phyloP scores from a whole-genome alignment of 2,797 vertebrate species.

The Neostethus bicornis region DNA sequence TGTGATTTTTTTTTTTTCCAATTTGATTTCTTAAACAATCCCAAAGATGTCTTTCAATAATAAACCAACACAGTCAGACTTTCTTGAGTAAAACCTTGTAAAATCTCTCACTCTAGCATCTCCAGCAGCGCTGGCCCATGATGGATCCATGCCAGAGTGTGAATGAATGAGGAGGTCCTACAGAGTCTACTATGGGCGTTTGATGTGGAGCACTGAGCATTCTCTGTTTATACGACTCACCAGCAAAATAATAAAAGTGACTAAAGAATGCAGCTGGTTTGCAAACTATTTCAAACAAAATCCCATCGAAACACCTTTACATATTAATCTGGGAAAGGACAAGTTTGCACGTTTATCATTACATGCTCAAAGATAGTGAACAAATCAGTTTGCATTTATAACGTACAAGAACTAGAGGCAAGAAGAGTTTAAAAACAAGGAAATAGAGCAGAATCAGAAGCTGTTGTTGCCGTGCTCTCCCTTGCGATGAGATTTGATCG shows the following conservation, averaged over 20 bases:
- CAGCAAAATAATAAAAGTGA: constrained; percentile 45
- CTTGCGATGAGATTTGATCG: constrained; percentile 52
- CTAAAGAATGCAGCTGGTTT: background rate
- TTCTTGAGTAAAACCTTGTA: constrained; percentile 58
- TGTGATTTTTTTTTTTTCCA: constrained; percentile 33
- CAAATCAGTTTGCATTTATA: constrained; percentile 12
- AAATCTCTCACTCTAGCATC: constrained; percentile 38
- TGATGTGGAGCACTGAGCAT: constrained; percentile 77
- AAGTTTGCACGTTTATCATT: constrained; percentile 5
- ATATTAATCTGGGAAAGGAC: background rate
- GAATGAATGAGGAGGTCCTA: constrained; percentile 71
- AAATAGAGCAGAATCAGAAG: constrained; percentile 30
- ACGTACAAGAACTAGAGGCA: constrained; percentile 1
- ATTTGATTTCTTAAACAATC: constrained; percentile 36
- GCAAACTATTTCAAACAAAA: too few species aligned
- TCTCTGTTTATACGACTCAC: constrained; percentile 63
- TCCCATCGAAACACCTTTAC: background rate
- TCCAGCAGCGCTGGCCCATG: constrained; percentile 61
- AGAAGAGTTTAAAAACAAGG: constrained; percentile 18
- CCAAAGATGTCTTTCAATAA: constrained; percentile 65
- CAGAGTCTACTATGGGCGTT: constrained; percentile 70
- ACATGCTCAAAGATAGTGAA: constrained; percentile 1
- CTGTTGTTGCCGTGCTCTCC: constrained; percentile 44
- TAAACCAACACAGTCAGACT: too few species aligned
- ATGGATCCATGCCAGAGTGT: constrained; percentile 66